Evolutionary conservation across 1,140 invertebrate species (phyloP).

Genomic region (Drosophila lini): DNA sequence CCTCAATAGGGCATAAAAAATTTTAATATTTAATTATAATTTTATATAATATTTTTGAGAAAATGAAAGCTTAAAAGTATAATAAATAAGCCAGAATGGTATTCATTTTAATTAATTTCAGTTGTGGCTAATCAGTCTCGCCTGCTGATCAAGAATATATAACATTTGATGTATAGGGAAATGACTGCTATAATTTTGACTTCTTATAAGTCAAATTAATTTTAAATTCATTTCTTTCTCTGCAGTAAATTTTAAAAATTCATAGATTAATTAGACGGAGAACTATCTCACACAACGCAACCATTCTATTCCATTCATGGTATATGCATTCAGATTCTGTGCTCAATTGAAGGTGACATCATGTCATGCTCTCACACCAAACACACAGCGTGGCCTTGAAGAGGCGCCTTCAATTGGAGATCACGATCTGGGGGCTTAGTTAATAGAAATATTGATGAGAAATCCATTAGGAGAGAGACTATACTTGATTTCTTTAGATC

Average conservation of each 20-base stretch:
- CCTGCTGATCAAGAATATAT: no score
- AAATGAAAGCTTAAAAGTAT: no score
- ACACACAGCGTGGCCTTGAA: slow-evolving; percentile 15
- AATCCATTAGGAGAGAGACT: neutral
- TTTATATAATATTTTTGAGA: no score
- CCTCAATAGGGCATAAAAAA: no score
- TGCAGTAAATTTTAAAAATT: neutral
- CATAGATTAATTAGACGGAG: slow-evolving; percentile 1
- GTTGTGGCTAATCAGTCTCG: no score
- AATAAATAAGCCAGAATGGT: no score
- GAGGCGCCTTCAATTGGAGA: slow-evolving; percentile 34
- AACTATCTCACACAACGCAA: neutral
- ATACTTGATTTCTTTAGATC: neutral
- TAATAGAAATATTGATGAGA: slow-evolving; percentile 1
- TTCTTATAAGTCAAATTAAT: neutral
- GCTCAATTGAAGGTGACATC: slow-evolving; percentile 55
- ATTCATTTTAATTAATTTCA: no score
- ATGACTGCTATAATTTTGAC: neutral
- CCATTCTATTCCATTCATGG: slow-evolving; percentile 1
- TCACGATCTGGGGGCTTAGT: slow-evolving; percentile 14
- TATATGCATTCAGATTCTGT: slow-evolving; percentile 19
- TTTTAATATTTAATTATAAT: no score
- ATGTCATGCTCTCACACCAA: slow-evolving; percentile 13
- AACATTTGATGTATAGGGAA: no score
- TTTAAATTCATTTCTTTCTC: neutral